Evolutionary conservation across 2,113 vertebrate species (phyloP).

Genomic region (Leptobrachium leishanense): DNA sequence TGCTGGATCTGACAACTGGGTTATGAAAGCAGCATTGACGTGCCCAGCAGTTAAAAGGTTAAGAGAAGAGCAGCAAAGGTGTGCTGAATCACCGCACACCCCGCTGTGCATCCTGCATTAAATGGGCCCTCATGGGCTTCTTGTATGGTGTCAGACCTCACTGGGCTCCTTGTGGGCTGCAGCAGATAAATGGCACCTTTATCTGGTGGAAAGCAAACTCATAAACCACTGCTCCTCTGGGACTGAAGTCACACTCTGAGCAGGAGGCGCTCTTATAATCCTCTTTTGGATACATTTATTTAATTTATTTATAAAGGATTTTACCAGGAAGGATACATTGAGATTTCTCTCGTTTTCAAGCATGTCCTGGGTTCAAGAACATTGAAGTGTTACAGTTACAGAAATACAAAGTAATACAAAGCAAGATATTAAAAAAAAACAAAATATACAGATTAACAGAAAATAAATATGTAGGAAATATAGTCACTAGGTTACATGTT

Average conservation of each 20-base stretch:
- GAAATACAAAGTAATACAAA: too few relatives aligned
- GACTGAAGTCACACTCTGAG: conserved; percentile 6
- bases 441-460: too few relatives aligned
- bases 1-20: not conserved
- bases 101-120: not conserved
- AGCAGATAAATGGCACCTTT: conserved; percentile 8
- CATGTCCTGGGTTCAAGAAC: too few relatives aligned
- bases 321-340: too few relatives aligned
- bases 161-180: not conserved
- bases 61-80: not conserved
- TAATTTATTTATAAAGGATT: too few relatives aligned
- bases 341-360: too few relatives aligned
- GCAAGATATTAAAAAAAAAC: too few relatives aligned
- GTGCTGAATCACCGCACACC: not conserved
- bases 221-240: not conserved
- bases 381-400: too few relatives aligned
- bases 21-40: not conserved
- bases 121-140: too few relatives aligned
- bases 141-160: not conserved
- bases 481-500: too few relatives aligned
- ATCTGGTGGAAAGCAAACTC: not conserved
- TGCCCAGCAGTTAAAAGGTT: not conserved
- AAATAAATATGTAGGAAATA: too few relatives aligned
- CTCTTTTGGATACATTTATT: not conserved
- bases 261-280: not conserved